phyloP scores from a whole-genome alignment of 1,140 invertebrate species.

The Caenorhabditis inopinata region DNA sequence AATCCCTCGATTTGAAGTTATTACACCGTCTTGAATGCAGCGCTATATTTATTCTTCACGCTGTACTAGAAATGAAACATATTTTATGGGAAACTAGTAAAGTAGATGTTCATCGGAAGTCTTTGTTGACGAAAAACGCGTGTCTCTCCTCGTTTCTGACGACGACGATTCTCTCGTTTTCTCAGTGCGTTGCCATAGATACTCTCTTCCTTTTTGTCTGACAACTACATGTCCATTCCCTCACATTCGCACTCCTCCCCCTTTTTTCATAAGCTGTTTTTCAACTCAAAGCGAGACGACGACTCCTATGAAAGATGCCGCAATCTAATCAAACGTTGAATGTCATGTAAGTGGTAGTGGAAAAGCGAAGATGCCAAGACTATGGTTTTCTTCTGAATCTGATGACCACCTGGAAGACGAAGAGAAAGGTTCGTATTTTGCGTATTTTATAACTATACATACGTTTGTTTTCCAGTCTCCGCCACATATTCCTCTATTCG shows the following conservation, averaged over 20 bases:
- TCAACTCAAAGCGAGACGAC: background rate
- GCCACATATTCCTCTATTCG: constrained; percentile 29
- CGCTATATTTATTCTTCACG: background rate
- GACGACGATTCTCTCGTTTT: background rate
- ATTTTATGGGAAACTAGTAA: background rate
- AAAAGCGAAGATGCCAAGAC: background rate
- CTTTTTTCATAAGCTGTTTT: background rate
- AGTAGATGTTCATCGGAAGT: constrained; percentile 25
- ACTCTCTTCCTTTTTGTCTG: background rate
- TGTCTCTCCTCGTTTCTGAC: background rate
- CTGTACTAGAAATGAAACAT: too few relatives aligned
- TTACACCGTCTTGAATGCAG: too few relatives aligned
- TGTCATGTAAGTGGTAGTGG: background rate
- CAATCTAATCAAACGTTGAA: too few relatives aligned
- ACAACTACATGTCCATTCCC: background rate
- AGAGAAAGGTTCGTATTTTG: background rate
- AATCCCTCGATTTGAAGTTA: too few relatives aligned
- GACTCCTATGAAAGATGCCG: too few relatives aligned
- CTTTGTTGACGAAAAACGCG: constrained; percentile 10
- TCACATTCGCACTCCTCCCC: background rate
- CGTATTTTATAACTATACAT: too few relatives aligned
- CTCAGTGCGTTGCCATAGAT: constrained; percentile 13
- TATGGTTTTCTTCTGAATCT: background rate
- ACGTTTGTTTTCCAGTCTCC: background rate
- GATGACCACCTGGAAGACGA: background rate